Evolutionary conservation across 2,888 invertebrate genomes (phyloP).

Genomic region (Dorcus hopei): DNA sequence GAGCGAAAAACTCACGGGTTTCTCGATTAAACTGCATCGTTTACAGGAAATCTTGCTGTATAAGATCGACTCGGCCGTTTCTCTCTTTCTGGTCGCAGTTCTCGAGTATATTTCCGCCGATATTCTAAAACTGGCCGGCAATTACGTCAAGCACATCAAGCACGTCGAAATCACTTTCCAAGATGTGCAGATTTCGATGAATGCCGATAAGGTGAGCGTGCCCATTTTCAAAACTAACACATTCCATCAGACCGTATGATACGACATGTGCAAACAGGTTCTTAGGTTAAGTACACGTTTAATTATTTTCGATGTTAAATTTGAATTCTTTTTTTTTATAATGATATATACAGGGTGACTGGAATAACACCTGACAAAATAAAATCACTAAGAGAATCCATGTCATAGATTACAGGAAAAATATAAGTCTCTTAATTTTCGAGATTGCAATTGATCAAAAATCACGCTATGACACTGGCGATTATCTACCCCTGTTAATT

Average conservation of each 20-base stretch:
- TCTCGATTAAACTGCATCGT: not conserved
- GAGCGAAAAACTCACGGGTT: not conserved
- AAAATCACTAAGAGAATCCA: too few species aligned
- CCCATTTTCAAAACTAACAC: not conserved
- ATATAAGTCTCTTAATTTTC: too few species aligned
- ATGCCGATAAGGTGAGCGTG: conserved; percentile 84
- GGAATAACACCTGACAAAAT: too few species aligned
- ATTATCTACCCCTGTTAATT: too few species aligned
- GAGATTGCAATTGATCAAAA: too few species aligned
- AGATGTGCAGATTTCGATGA: conserved; percentile 97
- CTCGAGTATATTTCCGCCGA: conserved; percentile 94
- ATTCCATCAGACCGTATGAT: not conserved
- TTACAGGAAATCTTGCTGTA: conserved; percentile 79
- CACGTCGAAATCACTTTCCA: conserved; percentile 88
- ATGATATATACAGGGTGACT: too few species aligned
- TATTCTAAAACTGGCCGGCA: conserved; percentile 92
- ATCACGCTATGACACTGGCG: too few species aligned
- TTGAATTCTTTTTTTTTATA: not conserved
- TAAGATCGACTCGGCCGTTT: conserved; percentile 84
- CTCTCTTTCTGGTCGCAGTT: conserved; percentile 87
- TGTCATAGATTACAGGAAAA: too few species aligned
- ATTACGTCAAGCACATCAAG: conserved; percentile 95
- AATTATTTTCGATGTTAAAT: not conserved
- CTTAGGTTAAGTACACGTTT: not conserved
- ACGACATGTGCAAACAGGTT: too few species aligned